Evolutionary conservation across 2,888 invertebrate species (phyloP).

Genomic region (Vesta saturnalis): DNA sequence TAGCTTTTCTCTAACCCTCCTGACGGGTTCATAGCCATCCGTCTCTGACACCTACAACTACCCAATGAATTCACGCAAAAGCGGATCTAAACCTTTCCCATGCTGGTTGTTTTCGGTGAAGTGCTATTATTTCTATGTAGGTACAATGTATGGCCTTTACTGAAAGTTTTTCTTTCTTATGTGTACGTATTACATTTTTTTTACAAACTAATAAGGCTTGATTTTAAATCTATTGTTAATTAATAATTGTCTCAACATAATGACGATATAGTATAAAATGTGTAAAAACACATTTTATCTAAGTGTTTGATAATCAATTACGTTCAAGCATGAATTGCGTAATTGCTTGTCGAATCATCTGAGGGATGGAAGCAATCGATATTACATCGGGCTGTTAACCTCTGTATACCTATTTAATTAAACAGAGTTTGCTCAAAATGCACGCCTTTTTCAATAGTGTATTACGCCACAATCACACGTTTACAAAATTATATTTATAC

Average conservation of each 20-base stretch:
- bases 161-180: slow-evolving; percentile 13
- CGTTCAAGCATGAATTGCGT: slow-evolving; percentile 67
- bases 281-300: background rate
- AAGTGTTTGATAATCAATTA: slow-evolving; percentile 68
- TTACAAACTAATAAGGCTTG: too few species aligned
- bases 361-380: slow-evolving; percentile 59
- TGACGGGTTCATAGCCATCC: slow-evolving; percentile 48
- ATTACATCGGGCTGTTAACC: slow-evolving; percentile 54
- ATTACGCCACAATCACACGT: too few species aligned
- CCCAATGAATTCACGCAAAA: slow-evolving; percentile 46
- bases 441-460: background rate
- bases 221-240: background rate
- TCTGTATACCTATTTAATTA: slow-evolving; percentile 55
- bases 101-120: slow-evolving; percentile 36
- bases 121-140: slow-evolving; percentile 38
- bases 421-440: slow-evolving; percentile 46
- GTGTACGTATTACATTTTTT: background rate
- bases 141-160: slow-evolving; percentile 29
- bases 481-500: too few species aligned
- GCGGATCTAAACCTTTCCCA: slow-evolving; percentile 45
- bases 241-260: background rate
- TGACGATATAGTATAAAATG: background rate
- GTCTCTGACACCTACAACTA: slow-evolving; percentile 51
- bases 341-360: slow-evolving; percentile 68
- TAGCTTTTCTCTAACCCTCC: slow-evolving; percentile 41